phyloP scores from a whole-genome alignment of 2,113 vertebrate genomes.

The Jacana jacana region DNA sequence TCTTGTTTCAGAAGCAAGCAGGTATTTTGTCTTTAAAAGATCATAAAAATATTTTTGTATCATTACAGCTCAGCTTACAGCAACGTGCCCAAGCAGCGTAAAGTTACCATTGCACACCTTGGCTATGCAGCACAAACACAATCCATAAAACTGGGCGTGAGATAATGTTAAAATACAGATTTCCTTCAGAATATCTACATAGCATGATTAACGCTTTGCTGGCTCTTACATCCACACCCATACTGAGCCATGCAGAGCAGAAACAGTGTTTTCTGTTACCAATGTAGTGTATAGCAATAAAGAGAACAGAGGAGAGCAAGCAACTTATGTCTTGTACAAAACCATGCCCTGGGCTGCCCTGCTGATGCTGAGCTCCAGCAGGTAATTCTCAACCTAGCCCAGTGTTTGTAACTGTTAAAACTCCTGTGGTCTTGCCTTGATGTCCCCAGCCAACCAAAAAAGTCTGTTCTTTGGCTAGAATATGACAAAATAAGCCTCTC shows the following conservation, averaged over 20 bases:
- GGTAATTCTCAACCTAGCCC: neutral
- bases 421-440: neutral
- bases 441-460: neutral
- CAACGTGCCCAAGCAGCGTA: neutral
- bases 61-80: neutral
- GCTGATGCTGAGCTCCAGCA: neutral
- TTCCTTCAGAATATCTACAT: neutral
- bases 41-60: neutral
- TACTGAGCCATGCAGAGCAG: neutral
- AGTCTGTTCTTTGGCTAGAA: neutral
- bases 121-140: neutral
- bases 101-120: neutral
- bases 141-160: neutral
- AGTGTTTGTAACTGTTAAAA: neutral
- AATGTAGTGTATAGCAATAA: neutral
- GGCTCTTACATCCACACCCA: neutral
- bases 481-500: neutral
- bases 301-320: neutral
- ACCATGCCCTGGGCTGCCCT: neutral
- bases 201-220: neutral
- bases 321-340: neutral
- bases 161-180: neutral
- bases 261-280: neutral
- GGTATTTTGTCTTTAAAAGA: neutral
- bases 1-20: neutral